phyloP scores from a whole-genome alignment of 2,113 vertebrate genomes.

The Hemichromis elongatus region DNA sequence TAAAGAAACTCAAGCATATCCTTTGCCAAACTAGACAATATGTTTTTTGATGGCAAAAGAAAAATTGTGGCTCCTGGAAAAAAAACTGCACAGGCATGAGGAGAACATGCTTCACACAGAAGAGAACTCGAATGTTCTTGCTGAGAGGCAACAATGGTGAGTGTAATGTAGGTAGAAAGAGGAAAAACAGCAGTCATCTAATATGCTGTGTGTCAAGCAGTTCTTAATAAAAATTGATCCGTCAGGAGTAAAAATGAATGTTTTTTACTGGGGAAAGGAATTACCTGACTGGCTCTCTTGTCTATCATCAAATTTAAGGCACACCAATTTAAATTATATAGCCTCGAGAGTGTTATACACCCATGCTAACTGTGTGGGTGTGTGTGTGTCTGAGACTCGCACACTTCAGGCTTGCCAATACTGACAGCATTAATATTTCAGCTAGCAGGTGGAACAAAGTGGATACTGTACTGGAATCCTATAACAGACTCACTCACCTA shows the following conservation, averaged over 20 bases:
- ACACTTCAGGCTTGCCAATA: not conserved
- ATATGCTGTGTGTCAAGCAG: not conserved
- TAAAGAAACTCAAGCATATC: too few species aligned
- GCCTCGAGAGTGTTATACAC: not conserved
- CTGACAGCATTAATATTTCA: slow-evolving; percentile 64
- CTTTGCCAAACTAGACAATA: not conserved
- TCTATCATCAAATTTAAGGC: not conserved
- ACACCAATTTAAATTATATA: not conserved
- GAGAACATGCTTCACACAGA: not conserved
- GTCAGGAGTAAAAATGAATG: not conserved
- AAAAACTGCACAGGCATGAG: not conserved
- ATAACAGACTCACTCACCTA: slow-evolving; percentile 44
- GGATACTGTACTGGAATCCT: slow-evolving; percentile 40
- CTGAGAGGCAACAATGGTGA: not conserved
- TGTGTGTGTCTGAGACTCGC: not conserved
- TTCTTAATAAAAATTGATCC: not conserved
- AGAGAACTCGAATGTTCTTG: not conserved
- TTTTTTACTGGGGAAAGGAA: not conserved
- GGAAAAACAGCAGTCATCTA: not conserved
- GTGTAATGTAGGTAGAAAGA: not conserved
- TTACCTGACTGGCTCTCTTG: not conserved
- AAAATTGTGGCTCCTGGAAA: not conserved
- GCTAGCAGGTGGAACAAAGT: slow-evolving; percentile 46
- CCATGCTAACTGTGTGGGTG: not conserved
- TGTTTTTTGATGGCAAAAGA: not conserved